phyloP scores from a whole-genome alignment of 2,113 vertebrate species.

The Marmota flaviventris region DNA sequence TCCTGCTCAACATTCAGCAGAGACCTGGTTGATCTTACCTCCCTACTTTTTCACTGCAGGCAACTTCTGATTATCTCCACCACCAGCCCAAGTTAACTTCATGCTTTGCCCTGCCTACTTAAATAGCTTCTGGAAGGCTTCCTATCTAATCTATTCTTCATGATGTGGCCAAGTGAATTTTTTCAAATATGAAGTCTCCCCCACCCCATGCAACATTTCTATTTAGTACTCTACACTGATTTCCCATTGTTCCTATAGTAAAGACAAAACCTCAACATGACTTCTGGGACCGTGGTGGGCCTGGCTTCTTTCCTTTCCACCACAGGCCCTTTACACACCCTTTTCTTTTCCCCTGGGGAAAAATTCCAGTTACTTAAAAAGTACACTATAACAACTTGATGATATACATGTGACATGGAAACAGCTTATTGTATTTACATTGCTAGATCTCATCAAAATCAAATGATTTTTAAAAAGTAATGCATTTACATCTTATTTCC shows the following conservation, averaged over 20 bases:
- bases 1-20: background rate
- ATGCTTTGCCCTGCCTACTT: too few relatives aligned
- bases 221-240: background rate
- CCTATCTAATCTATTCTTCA: background rate
- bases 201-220: background rate
- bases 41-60: background rate
- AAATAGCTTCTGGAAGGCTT: rapidly evolving
- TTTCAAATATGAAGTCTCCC: background rate
- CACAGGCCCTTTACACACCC: background rate
- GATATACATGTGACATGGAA: background rate
- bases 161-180: background rate
- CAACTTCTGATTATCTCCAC: background rate
- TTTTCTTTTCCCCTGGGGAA: background rate
- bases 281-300: background rate
- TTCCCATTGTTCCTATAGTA: background rate
- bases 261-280: background rate
- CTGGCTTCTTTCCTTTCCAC: background rate
- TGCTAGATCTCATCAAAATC: conserved; percentile 33
- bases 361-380: background rate
- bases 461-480: background rate
- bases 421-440: background rate
- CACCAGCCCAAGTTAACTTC: background rate
- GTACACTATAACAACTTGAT: background rate
- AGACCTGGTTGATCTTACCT: background rate
- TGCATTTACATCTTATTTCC: background rate